A percentile compares a stretch with the other conserved stretches of the same genome.
Conservation (phyloP, 2,113 vertebrate species). For the Axis porcinus region DNA sequence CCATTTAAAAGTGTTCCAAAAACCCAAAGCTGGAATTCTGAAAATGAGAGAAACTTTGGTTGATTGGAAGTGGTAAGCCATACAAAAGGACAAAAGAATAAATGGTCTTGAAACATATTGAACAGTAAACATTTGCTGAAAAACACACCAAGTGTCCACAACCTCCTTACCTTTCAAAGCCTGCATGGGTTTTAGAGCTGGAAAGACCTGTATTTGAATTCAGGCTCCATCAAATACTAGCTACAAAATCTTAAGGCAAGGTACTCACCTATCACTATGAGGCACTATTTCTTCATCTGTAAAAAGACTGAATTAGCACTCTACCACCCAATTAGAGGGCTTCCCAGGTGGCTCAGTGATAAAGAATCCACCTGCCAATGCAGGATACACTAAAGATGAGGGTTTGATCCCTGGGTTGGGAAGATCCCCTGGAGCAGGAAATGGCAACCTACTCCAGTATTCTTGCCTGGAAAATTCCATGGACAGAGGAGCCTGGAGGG, state of each 20-base stretch:
- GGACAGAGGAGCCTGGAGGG: neutral
- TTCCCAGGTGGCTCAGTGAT: neutral
- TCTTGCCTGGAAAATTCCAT: neutral
- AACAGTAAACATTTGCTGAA: neutral
- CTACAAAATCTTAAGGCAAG: neutral
- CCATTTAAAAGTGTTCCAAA: slow-evolving; percentile 2
- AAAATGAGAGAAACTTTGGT: neutral
- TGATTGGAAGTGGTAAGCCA: neutral
- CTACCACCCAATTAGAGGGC: neutral
- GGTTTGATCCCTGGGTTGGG: neutral
- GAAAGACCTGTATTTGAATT: neutral
- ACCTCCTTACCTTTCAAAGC: neutral
- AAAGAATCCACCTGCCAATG: neutral
- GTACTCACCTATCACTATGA: neutral
- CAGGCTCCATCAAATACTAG: neutral
- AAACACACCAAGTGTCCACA: neutral
- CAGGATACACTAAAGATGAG: neutral
- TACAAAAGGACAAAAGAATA: neutral
- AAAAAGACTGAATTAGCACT: neutral
- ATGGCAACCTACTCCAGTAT: neutral
- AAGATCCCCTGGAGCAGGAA: neutral
- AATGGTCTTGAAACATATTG: neutral
- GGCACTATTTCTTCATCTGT: neutral
- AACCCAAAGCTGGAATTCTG: neutral
- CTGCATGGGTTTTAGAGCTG: neutral